Conservation (phyloP, 1,140 invertebrate species). For the Drosophila melanogaster region Release_6_plus_ISO1_MT NC_004354.4:5596501-5597000, state of each 20-base stretch:
- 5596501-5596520: conserved; percentile 31
- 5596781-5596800: conserved; percentile 28
- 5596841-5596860: background rate
- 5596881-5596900: no score
- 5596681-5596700: conserved; percentile 30
- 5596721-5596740: conserved; percentile 23
- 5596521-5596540: conserved; percentile 8
- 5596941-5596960: no score
- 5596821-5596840: conserved; percentile 11
- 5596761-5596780: conserved; percentile 67
- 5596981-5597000: no score
- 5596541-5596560: background rate
- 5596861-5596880: no score
- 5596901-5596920: no score
- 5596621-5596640: conserved; percentile 72
- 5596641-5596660: conserved; percentile 76
- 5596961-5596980: no score
- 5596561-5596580: background rate
- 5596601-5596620: conserved; percentile 38
- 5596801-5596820: conserved; percentile 24
- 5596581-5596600: background rate
- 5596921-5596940: no score
- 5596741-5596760: conserved; percentile 28
- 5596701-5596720: conserved; percentile 34
- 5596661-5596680: conserved; percentile 51